Evolutionary conservation across 2,888 invertebrate genomes (phyloP), one percentile per base, ranked within the genome.

Genomic region (Heteromyza rotundicornis): DNA sequence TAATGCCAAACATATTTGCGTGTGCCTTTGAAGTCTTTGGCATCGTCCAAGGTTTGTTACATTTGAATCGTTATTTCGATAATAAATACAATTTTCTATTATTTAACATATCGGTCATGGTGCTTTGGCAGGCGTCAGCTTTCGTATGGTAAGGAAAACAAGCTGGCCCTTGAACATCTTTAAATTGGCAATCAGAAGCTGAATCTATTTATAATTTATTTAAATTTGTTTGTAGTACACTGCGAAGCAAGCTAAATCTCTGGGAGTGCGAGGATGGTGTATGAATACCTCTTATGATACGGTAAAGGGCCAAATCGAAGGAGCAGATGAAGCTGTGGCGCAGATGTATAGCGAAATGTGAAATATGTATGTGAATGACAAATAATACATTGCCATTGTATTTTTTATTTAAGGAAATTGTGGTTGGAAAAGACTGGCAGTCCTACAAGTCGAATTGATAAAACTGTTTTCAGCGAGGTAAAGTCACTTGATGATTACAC

Each of bases 391-490:
- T n/a, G n/a, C n/a, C n/a, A n/a, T n/a, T n/a, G n/a, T n/a, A n/a
- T 12, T 60, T 23, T 12, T 61, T 50, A 59, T 69, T 63, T 47
- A 47, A 83, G 81, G 81, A 78, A 78, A 62, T 64, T 70, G 20
- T 82, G 80, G 82, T 57, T 94, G 57, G 85, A 86, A 71, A 85
- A 84, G 27, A 89, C 85, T 3, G 94, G 93, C 47, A 93, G 93
- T 78, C 92, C 92, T 0, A 85, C 86, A 67, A 91, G 92, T 51
- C 84, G 84, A 67, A 92, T 94, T 68, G 90, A 91, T 8, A 90
- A 88, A 78, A 88, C 88, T 0, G 88, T 89, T 65, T 94, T 93
- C 79, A 85, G 84, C 17, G 89, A 90, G 73, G 86, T 87, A 63
- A 86, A 85, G 65, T 84, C 86, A 63, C 85, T 91, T n/a, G 53